Base-by-base conservation (phyloP, 2,797 vertebrate species). In the Rhabdophis nuchalis region DNA sequence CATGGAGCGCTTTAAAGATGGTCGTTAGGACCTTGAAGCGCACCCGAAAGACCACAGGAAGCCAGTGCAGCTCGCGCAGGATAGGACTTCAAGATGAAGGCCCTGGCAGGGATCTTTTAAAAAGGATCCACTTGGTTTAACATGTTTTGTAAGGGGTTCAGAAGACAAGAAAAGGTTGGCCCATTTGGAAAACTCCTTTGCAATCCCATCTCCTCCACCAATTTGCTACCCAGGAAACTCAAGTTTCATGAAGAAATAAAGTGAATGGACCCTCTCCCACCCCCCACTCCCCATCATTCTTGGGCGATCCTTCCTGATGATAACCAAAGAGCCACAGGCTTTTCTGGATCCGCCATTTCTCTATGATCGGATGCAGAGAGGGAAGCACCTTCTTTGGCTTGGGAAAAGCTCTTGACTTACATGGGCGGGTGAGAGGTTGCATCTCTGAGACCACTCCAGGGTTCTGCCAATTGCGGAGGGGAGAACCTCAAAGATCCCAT, bases 391-490 rank as follows among this genome's bases (percentile, higher is more conserved):
- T 54, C n/a, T 89, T 6, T 20, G 50, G 5, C 12, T 18, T 36
- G 27, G 12, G 23, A n/a, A 89, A 46, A 54, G 27, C 41, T 41
- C 36, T 52, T 32, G 29, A 91, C 90, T 91, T 53, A 91, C 90
- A 64, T 64, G 25, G 90, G 41, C 1, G 90, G 90, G 85, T 53
- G 6, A 52, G 90, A 46, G 27, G 54, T 85, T 29, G 89, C 89
- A 46, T 86, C 90, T 91, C 82, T 53, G 20, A 61, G 12, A 25
- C 58, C 46, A 41, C 27, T 64, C 90, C 90, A 86, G n/a, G 90
- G 36, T 5, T 86, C 85, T 16, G 52, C 46, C 4, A 7, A 58
- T 23, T 61, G 46, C 0, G 90, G 90, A 25, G 11, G 58, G 58
- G 90, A 50, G 53, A 91, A 91, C 20, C 90, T 85, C 29, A 91